Evolutionary conservation across 2,113 vertebrate genomes (phyloP), one percentile per base, ranked within the genome.

Genomic region (Thinocorus orbignyianus): DNA sequence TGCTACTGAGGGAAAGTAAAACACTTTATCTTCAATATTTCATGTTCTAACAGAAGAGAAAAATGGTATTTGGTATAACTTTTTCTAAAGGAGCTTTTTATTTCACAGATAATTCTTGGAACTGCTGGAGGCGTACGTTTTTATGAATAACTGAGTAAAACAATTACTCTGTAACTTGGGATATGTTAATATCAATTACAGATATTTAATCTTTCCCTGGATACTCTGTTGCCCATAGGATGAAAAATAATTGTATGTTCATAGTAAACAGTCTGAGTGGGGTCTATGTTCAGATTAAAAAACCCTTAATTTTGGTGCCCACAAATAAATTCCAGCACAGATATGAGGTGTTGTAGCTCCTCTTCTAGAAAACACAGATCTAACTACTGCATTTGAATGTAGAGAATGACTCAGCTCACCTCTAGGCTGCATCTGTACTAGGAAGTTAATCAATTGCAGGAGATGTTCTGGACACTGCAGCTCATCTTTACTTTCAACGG

Each of bases 91-190:
- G 44, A 88, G 31, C 17, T 74, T 92, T 93, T 94, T 85, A 55
- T 93, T 95, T 95, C 49, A 74, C 24, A 79, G 52, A 79, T 81
- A 62, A 84, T 72, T 94, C 46, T 89, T 86, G 28, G n/a, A 88
- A 83, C 28, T 49, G 44, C 81, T 91, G 57, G 65, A 81, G 81
- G 39, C 51, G n/a, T 88, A 70, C 3, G 51, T 66, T 82, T 73
- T 83, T 74, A 52, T 68, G 39, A 78, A 83, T 73, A 95, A 82
- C 22, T 54, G 17, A 60, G 31, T 93, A 88, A 92, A 91, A 83
- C n/a, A 83, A 92, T 94, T 83, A 86, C 10, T 83, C 30, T 51
- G 14, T 65, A 94, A 78, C 48, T 73, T 86, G 30, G n/a, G 31
- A 66, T 88, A 61, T 88, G 70, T 86, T 73, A 71, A 42, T 83